Evolutionary conservation across 2,888 invertebrate species (phyloP), one percentile per base, ranked within the genome.

Genomic region (Torymus tubicola): DNA sequence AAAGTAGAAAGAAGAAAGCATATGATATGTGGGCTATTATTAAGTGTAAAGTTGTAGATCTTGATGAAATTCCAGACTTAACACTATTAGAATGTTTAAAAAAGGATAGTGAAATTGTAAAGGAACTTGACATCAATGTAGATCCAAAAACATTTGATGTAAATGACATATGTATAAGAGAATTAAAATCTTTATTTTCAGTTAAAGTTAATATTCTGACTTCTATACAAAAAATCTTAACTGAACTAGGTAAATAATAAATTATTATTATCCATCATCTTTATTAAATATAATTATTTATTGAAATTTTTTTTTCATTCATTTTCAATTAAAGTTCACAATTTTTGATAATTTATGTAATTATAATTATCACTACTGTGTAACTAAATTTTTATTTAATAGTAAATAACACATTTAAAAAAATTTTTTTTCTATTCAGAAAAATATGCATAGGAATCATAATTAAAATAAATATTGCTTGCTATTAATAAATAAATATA

Each of bases 21-120:
- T 89, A 86, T 75, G 84, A 84, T 0, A 84, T 86, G 79, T 90
- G 90, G 90, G 74, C 85, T 0, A 84, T 72, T 31, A 86, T 89
- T n/a, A 89, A 90, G 58, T 78, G 86, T 2, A 86, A 88, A 70
- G 76, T 74, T 5, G 12, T 31, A 50, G 72, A 79, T 52, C 73
- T 80, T 0, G 78, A 84, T n/a, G 80, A 86, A 52, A 74, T 86
- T 50, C 42, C 81, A 57, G 80, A 82, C 14, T 16, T 85, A 0
- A 85, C 87, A 14, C 83, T 88, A 64, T 18, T 87, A 55, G 68
- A 82, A 12, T 89, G 87, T 72, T 83, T 90, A n/a, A 85, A 82
- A 71, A 71, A 50, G 0, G 86, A 88, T 42, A 61, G 68, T 24
- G 65, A 80, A 8, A 72, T 80, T 3, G 84, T 87, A 3, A 69